A percentile compares a stretch with the other conserved stretches of the same genome.
Evolutionary conservation across 2,113 vertebrate species (phyloP).

Genomic region (Cichladusa arquata): DNA sequence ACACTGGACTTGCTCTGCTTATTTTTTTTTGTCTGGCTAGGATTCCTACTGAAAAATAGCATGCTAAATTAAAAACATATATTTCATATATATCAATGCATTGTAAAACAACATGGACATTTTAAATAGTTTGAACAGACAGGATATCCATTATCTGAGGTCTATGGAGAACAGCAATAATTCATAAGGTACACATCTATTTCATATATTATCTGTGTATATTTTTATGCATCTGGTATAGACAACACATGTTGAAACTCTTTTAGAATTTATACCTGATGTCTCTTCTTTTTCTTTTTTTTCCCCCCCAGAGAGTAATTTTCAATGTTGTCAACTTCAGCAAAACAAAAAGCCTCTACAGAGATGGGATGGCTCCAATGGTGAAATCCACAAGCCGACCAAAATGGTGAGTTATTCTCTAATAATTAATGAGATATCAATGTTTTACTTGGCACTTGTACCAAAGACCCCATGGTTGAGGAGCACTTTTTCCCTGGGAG

Average conservation of each 20-base stretch:
- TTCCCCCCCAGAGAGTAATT: slow-evolving; percentile 85
- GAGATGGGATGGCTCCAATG: slow-evolving; percentile 96
- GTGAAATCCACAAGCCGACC: slow-evolving; percentile 96
- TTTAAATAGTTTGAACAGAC: not conserved
- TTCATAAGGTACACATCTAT: not conserved
- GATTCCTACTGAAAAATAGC: not conserved
- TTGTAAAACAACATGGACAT: not conserved
- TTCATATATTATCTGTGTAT: not conserved
- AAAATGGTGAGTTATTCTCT: slow-evolving; percentile 84
- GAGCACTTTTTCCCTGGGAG: not conserved
- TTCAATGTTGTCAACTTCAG: slow-evolving; percentile 99
- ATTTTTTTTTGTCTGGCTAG: not conserved
- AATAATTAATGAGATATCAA: not conserved
- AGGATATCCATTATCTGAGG: not conserved
- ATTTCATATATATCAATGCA: not conserved
- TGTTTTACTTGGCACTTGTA: not conserved
- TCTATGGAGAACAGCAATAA: not conserved
- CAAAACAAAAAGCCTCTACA: slow-evolving; percentile 98
- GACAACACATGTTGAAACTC: not conserved
- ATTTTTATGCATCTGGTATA: not conserved
- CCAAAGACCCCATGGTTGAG: not conserved
- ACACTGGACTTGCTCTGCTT: not conserved
- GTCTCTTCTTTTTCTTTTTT: not conserved
- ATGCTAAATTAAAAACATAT: not conserved
- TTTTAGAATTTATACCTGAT: not conserved